Conservation (phyloP, 2,888 invertebrate species). For the Brachynemurus nebulosus region DNA sequence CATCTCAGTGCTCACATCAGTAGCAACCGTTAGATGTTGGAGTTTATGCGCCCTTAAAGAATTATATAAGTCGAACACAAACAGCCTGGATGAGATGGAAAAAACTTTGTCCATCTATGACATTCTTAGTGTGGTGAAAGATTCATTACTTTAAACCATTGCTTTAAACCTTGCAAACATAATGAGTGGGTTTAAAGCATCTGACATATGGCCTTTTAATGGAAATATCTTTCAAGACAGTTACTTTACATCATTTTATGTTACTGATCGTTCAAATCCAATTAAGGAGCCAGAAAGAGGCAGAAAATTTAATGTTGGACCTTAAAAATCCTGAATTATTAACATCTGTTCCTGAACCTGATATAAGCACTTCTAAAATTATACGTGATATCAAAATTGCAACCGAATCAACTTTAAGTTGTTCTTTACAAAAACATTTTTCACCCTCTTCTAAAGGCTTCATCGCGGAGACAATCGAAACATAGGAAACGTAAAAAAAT, state of each 20-base stretch:
- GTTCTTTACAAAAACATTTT: too few species aligned
- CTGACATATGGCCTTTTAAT: background rate
- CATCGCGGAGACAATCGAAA: background rate
- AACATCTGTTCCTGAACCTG: too few species aligned
- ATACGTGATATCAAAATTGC: too few species aligned
- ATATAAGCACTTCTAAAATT: too few species aligned
- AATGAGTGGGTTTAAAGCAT: background rate
- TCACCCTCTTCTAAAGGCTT: background rate
- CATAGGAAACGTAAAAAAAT: background rate
- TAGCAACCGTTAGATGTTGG: constrained; percentile 5
- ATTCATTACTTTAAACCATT: background rate
- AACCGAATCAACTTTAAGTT: too few species aligned
- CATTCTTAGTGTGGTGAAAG: background rate
- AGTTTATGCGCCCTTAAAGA: background rate
- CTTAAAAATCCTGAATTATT: too few species aligned
- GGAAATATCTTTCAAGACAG: background rate
- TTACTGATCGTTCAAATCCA: background rate
- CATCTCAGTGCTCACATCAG: constrained; percentile 1
- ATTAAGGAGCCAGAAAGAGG: too few species aligned
- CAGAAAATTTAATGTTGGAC: too few species aligned
- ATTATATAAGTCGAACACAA: background rate
- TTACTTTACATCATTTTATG: background rate
- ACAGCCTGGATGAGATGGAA: background rate
- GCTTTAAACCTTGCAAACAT: background rate
- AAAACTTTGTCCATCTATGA: background rate